phyloP scores from a whole-genome alignment of 2,113 vertebrate species.

The Silurus glanis region DNA sequence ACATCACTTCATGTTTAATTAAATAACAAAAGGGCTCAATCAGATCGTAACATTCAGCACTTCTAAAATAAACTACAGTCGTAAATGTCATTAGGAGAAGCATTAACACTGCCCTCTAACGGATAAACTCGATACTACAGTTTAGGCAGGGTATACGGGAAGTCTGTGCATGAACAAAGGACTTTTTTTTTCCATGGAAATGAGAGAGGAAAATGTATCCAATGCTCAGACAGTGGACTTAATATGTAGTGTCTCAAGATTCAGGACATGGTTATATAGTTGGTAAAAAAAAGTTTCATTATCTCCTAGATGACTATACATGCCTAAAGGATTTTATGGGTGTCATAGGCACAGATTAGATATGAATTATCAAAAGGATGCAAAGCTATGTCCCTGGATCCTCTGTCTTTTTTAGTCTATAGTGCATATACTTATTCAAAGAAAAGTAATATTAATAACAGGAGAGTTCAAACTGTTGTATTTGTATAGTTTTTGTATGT shows the following conservation, averaged over 20 bases:
- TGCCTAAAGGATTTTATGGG: background rate
- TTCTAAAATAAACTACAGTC: background rate
- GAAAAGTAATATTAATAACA: background rate
- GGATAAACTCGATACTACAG: background rate
- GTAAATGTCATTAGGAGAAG: background rate
- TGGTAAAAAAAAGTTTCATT: background rate
- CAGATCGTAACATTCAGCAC: background rate
- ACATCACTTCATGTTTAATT: background rate
- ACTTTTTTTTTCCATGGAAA: background rate
- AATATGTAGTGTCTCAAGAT: background rate
- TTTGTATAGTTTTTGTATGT: background rate
- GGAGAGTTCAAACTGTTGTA: background rate
- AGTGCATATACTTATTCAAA: background rate
- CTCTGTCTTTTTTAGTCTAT: no score
- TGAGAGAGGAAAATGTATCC: background rate
- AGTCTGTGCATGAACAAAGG: background rate
- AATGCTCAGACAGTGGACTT: background rate
- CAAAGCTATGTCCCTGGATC: background rate
- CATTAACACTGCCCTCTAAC: constrained; percentile 3
- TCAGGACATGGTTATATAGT: background rate
- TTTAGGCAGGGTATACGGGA: background rate
- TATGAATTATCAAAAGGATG: background rate
- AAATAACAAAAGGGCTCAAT: background rate
- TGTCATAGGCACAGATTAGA: background rate
- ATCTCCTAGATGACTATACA: background rate